Base-by-base conservation (phyloP, 2,797 vertebrate species). In the Graptemys geographica region DNA sequence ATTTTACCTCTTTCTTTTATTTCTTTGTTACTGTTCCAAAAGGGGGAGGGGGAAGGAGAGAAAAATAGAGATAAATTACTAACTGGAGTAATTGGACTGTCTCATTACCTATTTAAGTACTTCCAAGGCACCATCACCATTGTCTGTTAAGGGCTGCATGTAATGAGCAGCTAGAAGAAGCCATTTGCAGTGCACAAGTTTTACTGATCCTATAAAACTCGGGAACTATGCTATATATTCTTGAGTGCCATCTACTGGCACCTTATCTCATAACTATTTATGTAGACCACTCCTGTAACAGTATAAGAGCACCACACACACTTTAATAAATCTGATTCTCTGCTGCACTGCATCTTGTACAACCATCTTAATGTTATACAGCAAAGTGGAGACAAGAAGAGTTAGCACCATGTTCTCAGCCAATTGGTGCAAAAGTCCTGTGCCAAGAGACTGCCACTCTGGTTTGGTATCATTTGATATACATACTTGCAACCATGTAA, bases 1-100 rank as follows among this genome's bases (percentile, higher is more conserved):
- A 76, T 92, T 91, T 90, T 79, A 92, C 62, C 33, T 92, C n/a
- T 81, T 76, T n/a, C 52, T 28, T 84, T 88, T 65, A 84, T 93
- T 92, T 94, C 28, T 5, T 56, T 82, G 51, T 47, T 83, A 23
- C 57, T 41, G 59, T 41, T 53, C 92, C 85, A 82, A 69, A 91
- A 0, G 11, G 41, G 23, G 27, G 53, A 8, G n/a, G 23, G 81
- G 88, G 91, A 59, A 47, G 74, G 21, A 27, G 56, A 19, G 57
- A 57, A 87, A 31, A 82, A 87, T 2, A 3, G 51, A 88, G n/a
- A 53, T 2, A n/a, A 13, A 23, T 79, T 94, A 93, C 80, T 18
- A 89, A 79, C 74, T 0, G 5, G 13, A 87, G 47, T 0, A 2
- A 44, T 28, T 62, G 37, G 79, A 6, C 90, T 65, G 57, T 47